Base-by-base conservation (phyloP, 2,113 vertebrate genomes). In the Sorex fumeus region DNA sequence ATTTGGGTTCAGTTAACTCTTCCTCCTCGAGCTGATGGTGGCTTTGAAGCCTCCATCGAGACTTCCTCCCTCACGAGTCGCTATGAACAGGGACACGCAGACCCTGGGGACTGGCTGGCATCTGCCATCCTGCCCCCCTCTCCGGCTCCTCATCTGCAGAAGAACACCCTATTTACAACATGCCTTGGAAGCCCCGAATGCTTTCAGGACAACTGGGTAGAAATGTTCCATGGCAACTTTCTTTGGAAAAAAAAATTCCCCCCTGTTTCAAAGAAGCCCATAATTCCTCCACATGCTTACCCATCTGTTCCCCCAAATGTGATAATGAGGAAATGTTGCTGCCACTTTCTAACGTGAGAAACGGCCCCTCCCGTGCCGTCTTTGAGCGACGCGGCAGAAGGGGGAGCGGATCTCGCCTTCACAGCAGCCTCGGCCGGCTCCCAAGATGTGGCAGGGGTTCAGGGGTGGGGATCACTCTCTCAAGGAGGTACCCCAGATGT, bases 261-360 rank as follows among this genome's bases (percentile, higher is more conserved):
- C 93, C 79, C 66, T 97, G 93, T 97, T 97, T 96, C 87, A 96
- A 88, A 89, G 87, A 96, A 98, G 97, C 97, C 96, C 93, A 96
- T 67, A 94, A 95, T 95, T 93, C 91, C 95, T 97, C 97, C 98
- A 98, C 98, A 97, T 97, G 97, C 91, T 97, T 96, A 94, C 96
- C 98, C 98, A 98, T 98, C 98, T 98, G 98, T 97, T 98, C 97
- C 95, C 32, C 96, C 97, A 98, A 98, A 98, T 97, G 97, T 98
- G 97, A 98, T 98, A 97, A 98, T 97, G 97, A 97, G 96, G 95
- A 96, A 96, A 96, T 94, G 97, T 94, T 97, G 95, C 90, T 96
- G 92, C 84, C 95, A 94, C 90, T 96, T 96, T 87, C 25, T 19
- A 82, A 90, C 43, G 94, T 93, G 96, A 69, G 93, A 95, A 95